Evolutionary conservation across 2,113 vertebrate genomes (phyloP).

Genomic region (Tragulus kanchil): DNA sequence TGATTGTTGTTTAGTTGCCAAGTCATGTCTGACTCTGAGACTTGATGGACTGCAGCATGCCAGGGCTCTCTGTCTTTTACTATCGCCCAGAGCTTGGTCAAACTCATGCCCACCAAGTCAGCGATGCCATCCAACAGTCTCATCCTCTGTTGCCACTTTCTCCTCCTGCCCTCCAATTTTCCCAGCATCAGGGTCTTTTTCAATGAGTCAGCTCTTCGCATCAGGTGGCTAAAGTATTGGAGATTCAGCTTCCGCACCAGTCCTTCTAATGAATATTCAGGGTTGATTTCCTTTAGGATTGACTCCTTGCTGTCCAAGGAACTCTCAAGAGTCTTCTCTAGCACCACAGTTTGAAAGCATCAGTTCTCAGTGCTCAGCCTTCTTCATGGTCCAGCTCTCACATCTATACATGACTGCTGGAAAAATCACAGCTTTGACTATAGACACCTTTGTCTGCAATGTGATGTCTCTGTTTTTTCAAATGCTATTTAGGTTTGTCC

Average conservation of each 20-base stretch:
- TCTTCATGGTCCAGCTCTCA: neutral
- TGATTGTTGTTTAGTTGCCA: neutral
- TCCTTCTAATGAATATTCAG: neutral
- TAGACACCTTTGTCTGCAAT: too few species aligned
- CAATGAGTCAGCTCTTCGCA: neutral
- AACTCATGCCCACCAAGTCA: neutral
- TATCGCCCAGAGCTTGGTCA: accelerated
- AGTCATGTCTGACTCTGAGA: neutral
- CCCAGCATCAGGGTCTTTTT: neutral
- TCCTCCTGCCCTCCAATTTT: neutral
- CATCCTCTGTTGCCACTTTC: neutral
- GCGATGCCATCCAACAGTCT: neutral
- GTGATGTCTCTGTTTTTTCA: too few species aligned
- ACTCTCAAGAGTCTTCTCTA: neutral
- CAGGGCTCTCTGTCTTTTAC: neutral
- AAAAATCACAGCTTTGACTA: too few species aligned
- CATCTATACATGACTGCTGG: too few species aligned
- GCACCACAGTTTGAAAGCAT: neutral
- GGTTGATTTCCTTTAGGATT: neutral
- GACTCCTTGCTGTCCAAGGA: neutral
- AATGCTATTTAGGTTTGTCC: too few species aligned
- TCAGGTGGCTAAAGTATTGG: neutral
- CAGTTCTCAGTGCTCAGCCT: neutral
- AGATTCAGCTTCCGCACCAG: neutral
- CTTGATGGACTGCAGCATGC: neutral